Evolutionary conservation across 2,888 invertebrate genomes (phyloP).

Genomic region (Ectropis crepuscularia): DNA sequence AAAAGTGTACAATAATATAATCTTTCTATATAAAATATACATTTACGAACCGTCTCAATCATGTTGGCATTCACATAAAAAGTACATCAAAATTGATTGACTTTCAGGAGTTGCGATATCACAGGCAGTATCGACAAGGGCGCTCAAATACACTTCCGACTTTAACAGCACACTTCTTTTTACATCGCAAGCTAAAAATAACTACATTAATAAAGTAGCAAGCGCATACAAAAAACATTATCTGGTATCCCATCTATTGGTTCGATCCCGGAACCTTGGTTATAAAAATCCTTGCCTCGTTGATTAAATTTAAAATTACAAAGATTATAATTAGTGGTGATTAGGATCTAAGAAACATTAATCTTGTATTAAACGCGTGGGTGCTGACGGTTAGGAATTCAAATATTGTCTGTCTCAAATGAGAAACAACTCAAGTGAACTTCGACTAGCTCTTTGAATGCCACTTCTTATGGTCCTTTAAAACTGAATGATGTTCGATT

Average conservation of each 20-base stretch:
- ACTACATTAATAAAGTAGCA: too few species aligned
- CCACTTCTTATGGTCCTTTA: not conserved
- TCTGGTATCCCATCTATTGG: slow-evolving; percentile 56
- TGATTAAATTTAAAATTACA: slow-evolving; percentile 70
- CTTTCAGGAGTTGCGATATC: too few species aligned
- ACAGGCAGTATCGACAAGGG: too few species aligned
- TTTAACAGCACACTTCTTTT: too few species aligned
- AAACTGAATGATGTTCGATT: not conserved
- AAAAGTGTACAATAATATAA: too few species aligned
- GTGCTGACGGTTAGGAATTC: slow-evolving; percentile 23
- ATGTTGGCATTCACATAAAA: too few species aligned
- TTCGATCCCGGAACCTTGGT: slow-evolving; percentile 44
- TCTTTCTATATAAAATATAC: too few species aligned
- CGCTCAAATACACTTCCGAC: too few species aligned
- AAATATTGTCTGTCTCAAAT: slow-evolving; percentile 18
- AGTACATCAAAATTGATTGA: too few species aligned
- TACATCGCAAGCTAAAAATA: too few species aligned
- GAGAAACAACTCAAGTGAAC: not conserved
- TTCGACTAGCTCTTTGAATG: not conserved
- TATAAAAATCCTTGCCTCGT: slow-evolving; percentile 53
- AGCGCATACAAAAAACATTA: slow-evolving; percentile 34
- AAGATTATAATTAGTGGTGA: slow-evolving; percentile 62
- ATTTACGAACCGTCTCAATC: too few species aligned
- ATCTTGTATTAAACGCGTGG: slow-evolving; percentile 49
- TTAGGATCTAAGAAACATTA: slow-evolving; percentile 52